Evolutionary conservation across 2,113 vertebrate genomes (phyloP).

Genomic region (Micromys minutus): DNA sequence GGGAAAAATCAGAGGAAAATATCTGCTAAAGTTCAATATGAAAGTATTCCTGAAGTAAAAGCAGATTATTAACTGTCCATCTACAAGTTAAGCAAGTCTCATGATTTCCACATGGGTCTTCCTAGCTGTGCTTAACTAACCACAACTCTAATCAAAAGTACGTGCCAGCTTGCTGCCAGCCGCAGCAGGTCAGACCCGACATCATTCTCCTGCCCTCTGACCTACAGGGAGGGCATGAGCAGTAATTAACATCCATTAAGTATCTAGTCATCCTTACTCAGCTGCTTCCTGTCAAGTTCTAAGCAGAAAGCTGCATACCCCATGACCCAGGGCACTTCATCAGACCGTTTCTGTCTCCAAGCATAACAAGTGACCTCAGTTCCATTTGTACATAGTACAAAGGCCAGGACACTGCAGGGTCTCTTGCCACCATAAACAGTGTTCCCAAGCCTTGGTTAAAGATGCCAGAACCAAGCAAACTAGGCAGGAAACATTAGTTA

Average conservation of each 20-base stretch:
- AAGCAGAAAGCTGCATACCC: slow-evolving; percentile 60
- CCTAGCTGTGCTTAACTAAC: slow-evolving; percentile 60
- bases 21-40: background rate
- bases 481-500: slow-evolving; percentile 8
- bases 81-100: slow-evolving; percentile 3
- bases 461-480: background rate
- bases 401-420: slow-evolving; percentile 29
- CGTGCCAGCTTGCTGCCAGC: slow-evolving; percentile 13
- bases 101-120: background rate
- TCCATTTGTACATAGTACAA: slow-evolving; percentile 41
- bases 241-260: slow-evolving; percentile 78
- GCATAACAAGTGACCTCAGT: slow-evolving; percentile 70
- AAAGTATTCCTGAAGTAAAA: background rate
- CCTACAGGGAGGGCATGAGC: slow-evolving; percentile 30
- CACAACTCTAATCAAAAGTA: slow-evolving; percentile 59
- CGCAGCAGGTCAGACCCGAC: slow-evolving; percentile 63
- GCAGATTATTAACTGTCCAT: background rate
- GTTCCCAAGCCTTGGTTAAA: slow-evolving; percentile 29
- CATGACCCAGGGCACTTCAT: slow-evolving; percentile 61
- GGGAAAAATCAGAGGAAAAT: background rate
- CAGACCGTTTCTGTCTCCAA: slow-evolving; percentile 56
- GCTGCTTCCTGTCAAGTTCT: slow-evolving; percentile 68
- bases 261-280: slow-evolving; percentile 72
- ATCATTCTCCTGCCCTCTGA: slow-evolving; percentile 68
- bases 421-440: slow-evolving; percentile 45